Evolutionary conservation across 2,113 vertebrate species (phyloP).

Genomic region (Sander vitreus): DNA sequence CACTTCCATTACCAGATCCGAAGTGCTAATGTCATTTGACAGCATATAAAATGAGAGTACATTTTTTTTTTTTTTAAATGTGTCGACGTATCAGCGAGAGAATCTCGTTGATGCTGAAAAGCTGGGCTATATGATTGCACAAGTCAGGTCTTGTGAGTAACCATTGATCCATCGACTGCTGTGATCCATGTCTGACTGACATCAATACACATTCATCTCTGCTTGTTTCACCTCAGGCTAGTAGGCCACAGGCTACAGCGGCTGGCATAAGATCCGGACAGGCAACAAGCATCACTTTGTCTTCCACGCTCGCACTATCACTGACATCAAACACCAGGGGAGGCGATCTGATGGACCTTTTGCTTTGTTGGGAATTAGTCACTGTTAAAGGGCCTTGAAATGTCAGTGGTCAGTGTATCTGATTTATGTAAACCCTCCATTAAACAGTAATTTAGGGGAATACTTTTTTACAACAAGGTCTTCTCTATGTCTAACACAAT

Average conservation of each 20-base stretch:
- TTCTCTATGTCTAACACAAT: conserved; percentile 23
- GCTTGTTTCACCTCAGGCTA: conserved; percentile 72
- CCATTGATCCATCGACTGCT: conserved; percentile 74
- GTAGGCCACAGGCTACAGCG: conserved; percentile 48
- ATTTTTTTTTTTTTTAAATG: background rate
- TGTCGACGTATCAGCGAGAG: conserved; percentile 21
- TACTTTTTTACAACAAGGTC: background rate
- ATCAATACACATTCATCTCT: conserved; percentile 78
- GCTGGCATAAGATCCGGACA: conserved; percentile 46
- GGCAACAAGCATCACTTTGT: conserved; percentile 72
- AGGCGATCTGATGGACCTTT: conserved; percentile 52
- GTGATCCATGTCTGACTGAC: conserved; percentile 79
- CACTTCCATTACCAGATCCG: conserved; percentile 42
- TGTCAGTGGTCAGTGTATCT: conserved; percentile 52
- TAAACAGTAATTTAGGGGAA: conserved; percentile 30
- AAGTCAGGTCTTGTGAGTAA: conserved; percentile 65
- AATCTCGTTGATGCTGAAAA: conserved; percentile 45
- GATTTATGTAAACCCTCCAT: conserved; percentile 29
- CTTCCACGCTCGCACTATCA: conserved; percentile 41
- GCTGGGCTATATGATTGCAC: conserved; percentile 50
- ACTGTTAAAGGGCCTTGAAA: conserved; percentile 55
- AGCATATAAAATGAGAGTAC: conserved; percentile 55
- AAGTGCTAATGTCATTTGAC: conserved; percentile 62
- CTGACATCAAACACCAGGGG: conserved; percentile 76
- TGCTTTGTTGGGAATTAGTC: conserved; percentile 62